Base-by-base conservation (phyloP, 2,113 vertebrate species). In the Nansenia antarctica region DNA sequence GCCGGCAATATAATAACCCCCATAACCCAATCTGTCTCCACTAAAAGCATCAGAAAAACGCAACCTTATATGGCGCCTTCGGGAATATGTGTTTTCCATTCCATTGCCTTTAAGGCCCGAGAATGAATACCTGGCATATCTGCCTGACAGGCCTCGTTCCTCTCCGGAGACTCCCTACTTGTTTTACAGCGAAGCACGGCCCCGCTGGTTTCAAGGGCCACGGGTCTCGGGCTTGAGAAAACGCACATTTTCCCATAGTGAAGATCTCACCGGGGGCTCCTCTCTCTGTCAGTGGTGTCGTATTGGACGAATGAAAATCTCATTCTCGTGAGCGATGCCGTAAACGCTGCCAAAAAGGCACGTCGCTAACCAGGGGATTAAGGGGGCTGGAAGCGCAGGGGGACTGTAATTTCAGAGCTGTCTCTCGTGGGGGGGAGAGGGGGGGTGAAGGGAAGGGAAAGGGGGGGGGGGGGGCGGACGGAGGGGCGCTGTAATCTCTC, bases 361-460 rank as follows among this genome's bases (percentile, higher is more conserved):
- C 76, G 79, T 84, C n/a, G 84, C 86, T 85, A 88, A 85, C 82
- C 70, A 72, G 78, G 69, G 79, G 77, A 88, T 91, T 88, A 88
- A 80, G 72, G 62, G 82, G 72, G 62, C 58, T 62, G n/a, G 70
- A 74, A 81, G 76, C 70, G 69, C 82, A 59, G 57, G 58, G 76
- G 72, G 81, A 86, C 82, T 79, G 83, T 79, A 71, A 90, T 90
- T 89, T 87, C 82, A 80, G 76, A 9, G 45, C n/a, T 20, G 45
- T 22, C 6, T 22, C 5, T 49, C 7, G 18, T 22, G 20, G 45
- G 45, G 6, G 45, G 45, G n/a, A 20, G 45, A 49, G 45, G n/a
- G n/a, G 8, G 39, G n/a, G 70, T 67, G 39, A 24, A n/a, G n/a
- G 20, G 45, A n/a, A 8, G 45, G 45, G n/a, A 20, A n/a, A 49